Percentiles rank a stretch among this genome's conserved stretches.
phyloP scores from a whole-genome alignment of 1,140 invertebrate species.

The Tetramorium simillimum region DNA sequence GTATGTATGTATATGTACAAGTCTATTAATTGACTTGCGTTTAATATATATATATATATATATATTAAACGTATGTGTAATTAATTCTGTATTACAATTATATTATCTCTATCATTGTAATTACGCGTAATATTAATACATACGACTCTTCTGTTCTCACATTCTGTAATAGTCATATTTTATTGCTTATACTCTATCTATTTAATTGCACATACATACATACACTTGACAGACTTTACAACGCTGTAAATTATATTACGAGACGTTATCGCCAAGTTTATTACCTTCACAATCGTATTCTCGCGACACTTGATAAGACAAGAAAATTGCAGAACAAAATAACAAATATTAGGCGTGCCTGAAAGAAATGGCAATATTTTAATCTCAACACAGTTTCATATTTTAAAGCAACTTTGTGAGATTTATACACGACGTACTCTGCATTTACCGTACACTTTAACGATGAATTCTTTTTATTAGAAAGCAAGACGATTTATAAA shows the following conservation, averaged over 20 bases:
- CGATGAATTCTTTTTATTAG: neutral
- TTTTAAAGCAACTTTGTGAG: neutral
- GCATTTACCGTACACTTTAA: neutral
- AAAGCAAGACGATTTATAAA: neutral
- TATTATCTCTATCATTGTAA: neutral
- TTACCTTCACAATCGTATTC: neutral
- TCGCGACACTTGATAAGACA: conserved; percentile 23
- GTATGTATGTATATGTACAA: neutral
- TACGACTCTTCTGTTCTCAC: conserved; percentile 22
- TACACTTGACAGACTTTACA: conserved; percentile 21
- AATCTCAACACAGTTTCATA: neutral
- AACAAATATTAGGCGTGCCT: neutral
- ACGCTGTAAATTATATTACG: conserved; percentile 30
- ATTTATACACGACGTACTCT: neutral
- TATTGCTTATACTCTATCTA: neutral
- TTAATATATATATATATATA: neutral
- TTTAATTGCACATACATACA: neutral
- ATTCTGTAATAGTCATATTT: conserved; percentile 28
- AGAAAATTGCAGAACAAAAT: conserved; percentile 37
- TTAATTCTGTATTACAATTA: conserved; percentile 1
- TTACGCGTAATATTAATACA: neutral
- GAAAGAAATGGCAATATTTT: conserved; percentile 7
- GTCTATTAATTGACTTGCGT: neutral
- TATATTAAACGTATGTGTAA: neutral
- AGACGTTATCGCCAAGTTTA: conserved; percentile 46